phyloP scores from a whole-genome alignment of 2,888 invertebrate genomes.

The Synanthedon vespiformis region DNA sequence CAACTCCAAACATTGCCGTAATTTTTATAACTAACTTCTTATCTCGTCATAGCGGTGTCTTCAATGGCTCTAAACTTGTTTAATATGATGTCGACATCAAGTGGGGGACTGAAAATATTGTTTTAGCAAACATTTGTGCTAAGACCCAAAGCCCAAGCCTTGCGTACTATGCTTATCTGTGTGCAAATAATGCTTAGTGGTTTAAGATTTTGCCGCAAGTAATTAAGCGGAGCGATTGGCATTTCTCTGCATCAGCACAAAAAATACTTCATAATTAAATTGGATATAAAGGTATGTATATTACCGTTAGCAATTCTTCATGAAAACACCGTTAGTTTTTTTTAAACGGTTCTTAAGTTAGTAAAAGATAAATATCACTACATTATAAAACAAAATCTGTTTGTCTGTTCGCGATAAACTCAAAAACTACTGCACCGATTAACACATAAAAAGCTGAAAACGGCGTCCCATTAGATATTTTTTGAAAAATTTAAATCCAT shows the following conservation, averaged over 20 bases:
- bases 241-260: not conserved
- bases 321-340: no score
- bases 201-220: slow-evolving; percentile 4
- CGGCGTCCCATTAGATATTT: no score
- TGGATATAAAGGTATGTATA: no score
- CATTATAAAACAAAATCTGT: no score
- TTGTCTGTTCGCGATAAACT: no score
- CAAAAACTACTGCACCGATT: no score
- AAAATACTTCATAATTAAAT: no score
- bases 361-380: no score
- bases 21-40: not conserved
- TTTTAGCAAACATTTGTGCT: slow-evolving; percentile 54
- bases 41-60: slow-evolving; percentile 21
- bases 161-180: slow-evolving; percentile 43
- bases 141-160: slow-evolving; percentile 36
- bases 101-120: slow-evolving; percentile 58
- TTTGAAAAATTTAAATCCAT: no score
- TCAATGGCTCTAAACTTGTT: slow-evolving; percentile 43
- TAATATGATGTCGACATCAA: slow-evolving; percentile 63
- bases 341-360: no score
- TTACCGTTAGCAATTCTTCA: no score
- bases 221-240: not conserved
- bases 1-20: not conserved
- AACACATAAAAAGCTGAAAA: no score
- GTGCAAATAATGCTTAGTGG: slow-evolving; percentile 33